These are phyloP conservation scores for Cephus nigrinus DNA, from an alignment of 2,888 invertebrate genomes.

Conservation along the genomic window DNA sequence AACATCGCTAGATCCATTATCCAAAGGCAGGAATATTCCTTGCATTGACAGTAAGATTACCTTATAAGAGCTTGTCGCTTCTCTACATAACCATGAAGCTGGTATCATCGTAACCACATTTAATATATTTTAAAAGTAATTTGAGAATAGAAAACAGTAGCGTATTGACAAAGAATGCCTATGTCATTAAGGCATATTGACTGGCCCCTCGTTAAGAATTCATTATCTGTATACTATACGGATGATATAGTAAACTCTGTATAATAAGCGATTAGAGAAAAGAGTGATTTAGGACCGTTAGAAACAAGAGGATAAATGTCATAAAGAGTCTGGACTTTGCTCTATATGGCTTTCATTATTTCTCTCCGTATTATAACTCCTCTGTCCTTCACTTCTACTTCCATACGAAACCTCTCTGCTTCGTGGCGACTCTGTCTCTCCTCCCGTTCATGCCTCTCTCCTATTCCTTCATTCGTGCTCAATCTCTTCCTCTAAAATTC, in stretches of 20 bases:
- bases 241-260: neutral
- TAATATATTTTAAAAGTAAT: neutral
- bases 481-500: neutral
- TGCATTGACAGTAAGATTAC: no score
- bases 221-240: neutral
- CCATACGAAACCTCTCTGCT: neutral
- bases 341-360: neutral
- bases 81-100: no score
- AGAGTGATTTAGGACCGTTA: slow-evolving; percentile 11
- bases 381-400: neutral
- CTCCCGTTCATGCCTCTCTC: neutral
- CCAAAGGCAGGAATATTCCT: neutral
- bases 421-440: neutral
- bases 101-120: no score
- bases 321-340: slow-evolving; percentile 5
- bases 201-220: neutral
- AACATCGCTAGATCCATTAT: slow-evolving; percentile 28
- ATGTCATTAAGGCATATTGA: neutral
- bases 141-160: neutral
- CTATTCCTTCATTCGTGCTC: neutral
- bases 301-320: slow-evolving; percentile 6
- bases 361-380: neutral
- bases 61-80: no score
- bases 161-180: neutral
- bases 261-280: slow-evolving; percentile 6